These are phyloP conservation scores for Drosophila mimica DNA, from an alignment of 2,888 invertebrate genomes.

Conservation along the genomic window DNA sequence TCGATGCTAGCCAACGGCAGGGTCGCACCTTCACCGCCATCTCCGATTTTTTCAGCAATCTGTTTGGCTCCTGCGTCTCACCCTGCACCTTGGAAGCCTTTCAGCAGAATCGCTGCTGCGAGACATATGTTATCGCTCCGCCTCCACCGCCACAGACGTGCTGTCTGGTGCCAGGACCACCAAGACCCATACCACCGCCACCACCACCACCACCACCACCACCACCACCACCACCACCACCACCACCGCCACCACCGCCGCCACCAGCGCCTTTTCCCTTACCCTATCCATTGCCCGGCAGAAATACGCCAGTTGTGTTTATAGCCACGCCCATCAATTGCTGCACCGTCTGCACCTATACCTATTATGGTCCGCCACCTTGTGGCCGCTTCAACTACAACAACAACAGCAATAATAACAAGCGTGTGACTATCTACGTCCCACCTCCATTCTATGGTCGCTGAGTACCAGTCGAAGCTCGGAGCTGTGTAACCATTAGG, in stretches of 20 bases:
- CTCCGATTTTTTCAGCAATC: slow-evolving; percentile 64
- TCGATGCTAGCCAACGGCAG: slow-evolving; percentile 65
- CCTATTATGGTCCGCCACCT: slow-evolving; percentile 79
- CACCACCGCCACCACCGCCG: slow-evolving; percentile 37
- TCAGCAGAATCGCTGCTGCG: slow-evolving; percentile 75
- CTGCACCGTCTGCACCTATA: slow-evolving; percentile 71
- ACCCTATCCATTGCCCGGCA: slow-evolving; percentile 41
- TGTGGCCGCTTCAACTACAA: slow-evolving; percentile 59
- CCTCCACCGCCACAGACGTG: slow-evolving; percentile 43
- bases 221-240: slow-evolving; percentile 16
- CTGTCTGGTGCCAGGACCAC: slow-evolving; percentile 33
- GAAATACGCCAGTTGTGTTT: slow-evolving; percentile 56
- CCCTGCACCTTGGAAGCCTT: slow-evolving; percentile 78
- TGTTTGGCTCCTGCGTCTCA: slow-evolving; percentile 63
- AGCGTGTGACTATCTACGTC: slow-evolving; percentile 62
- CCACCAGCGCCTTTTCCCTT: slow-evolving; percentile 42
- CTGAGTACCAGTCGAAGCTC: slow-evolving; percentile 9
- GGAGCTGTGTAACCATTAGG: slow-evolving; percentile 4
- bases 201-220: slow-evolving; percentile 31
- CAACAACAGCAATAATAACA: slow-evolving; percentile 20
- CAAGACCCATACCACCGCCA: slow-evolving; percentile 11
- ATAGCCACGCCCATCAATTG: slow-evolving; percentile 71
- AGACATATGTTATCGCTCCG: slow-evolving; percentile 45
- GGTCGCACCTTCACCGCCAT: slow-evolving; percentile 73
- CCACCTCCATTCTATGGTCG: slow-evolving; percentile 70